These are phyloP conservation scores for Trissolcus basalis DNA, from an alignment of 1,140 invertebrate species.

Conservation along the genomic window DNA sequence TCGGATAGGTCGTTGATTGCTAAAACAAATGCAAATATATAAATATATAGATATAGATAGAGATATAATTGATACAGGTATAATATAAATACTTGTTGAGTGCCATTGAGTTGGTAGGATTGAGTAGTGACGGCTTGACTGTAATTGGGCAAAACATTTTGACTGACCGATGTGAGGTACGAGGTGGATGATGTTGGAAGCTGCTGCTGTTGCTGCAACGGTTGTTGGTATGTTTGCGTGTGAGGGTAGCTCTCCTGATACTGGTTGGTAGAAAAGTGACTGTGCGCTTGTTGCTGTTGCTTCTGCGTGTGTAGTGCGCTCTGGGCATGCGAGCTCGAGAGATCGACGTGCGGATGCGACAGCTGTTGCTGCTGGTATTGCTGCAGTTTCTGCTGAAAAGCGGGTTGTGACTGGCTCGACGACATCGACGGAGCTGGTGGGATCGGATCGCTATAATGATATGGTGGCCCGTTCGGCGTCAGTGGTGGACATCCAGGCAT, in stretches of 20 bases:
- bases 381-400: slow-evolving; percentile 71
- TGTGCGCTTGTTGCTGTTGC: slow-evolving; percentile 70
- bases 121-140: slow-evolving; percentile 67
- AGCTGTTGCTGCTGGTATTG: slow-evolving; percentile 68
- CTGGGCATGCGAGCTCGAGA: slow-evolving; percentile 65
- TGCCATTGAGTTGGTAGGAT: slow-evolving; percentile 71
- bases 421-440: slow-evolving; percentile 75
- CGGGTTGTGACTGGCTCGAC: slow-evolving; percentile 77
- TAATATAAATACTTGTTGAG: slow-evolving; percentile 56
- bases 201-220: slow-evolving; percentile 65
- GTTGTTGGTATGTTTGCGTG: slow-evolving; percentile 75
- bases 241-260: slow-evolving; percentile 75
- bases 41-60: no score
- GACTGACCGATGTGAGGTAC: slow-evolving; percentile 69
- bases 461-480: slow-evolving; percentile 74
- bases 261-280: slow-evolving; percentile 70
- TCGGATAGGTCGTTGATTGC: slow-evolving; percentile 71
- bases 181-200: slow-evolving; percentile 68
- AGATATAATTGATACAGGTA: no score
- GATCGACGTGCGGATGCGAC: slow-evolving; percentile 63
- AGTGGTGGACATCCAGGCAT: slow-evolving; percentile 73
- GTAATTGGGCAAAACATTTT: slow-evolving; percentile 70
- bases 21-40: slow-evolving; percentile 6
- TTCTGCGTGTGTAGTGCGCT: slow-evolving; percentile 64
- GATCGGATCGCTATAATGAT: slow-evolving; percentile 74